phyloP scores from a whole-genome alignment of 1,140 invertebrate genomes.

The Euwallacea fornicatus region DNA sequence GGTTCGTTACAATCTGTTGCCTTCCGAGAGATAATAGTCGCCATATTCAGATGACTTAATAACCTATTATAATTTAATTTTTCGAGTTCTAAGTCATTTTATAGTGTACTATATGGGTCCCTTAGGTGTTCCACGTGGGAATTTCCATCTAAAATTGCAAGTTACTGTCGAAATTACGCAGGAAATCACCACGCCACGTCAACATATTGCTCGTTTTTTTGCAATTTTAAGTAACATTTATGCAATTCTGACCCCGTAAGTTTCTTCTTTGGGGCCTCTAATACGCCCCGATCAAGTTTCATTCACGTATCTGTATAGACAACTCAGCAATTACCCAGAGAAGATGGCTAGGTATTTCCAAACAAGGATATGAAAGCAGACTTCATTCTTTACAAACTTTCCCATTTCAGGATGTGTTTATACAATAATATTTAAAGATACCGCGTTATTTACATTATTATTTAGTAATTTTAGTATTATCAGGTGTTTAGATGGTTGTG shows the following conservation, averaged over 20 bases:
- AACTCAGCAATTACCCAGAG: background rate
- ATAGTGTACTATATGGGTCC: background rate
- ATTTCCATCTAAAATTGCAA: too few relatives aligned
- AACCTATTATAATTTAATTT: conserved; percentile 51
- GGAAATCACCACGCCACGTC: conserved; percentile 47
- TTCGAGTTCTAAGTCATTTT: conserved; percentile 24
- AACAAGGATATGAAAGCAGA: conserved; percentile 39
- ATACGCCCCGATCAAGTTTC: too few relatives aligned
- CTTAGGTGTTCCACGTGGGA: too few relatives aligned
- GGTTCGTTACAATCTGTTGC: conserved; percentile 47
- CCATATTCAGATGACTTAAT: conserved; percentile 54
- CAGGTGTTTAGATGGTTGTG: background rate
- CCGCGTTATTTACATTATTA: background rate
- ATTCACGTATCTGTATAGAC: too few relatives aligned
- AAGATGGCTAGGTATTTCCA: conserved; percentile 15
- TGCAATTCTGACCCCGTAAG: too few relatives aligned
- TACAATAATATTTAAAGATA: background rate
- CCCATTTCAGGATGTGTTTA: conserved; percentile 23
- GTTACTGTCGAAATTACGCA: background rate
- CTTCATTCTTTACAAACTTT: conserved; percentile 31
- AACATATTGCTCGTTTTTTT: conserved; percentile 48
- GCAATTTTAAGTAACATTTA: conserved; percentile 20
- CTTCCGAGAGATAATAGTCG: conserved; percentile 48
- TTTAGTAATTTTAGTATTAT: background rate
- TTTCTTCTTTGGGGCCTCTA: too few relatives aligned